phyloP scores from a whole-genome alignment of 2,888 invertebrate species.

The Malacosoma neustria region DNA sequence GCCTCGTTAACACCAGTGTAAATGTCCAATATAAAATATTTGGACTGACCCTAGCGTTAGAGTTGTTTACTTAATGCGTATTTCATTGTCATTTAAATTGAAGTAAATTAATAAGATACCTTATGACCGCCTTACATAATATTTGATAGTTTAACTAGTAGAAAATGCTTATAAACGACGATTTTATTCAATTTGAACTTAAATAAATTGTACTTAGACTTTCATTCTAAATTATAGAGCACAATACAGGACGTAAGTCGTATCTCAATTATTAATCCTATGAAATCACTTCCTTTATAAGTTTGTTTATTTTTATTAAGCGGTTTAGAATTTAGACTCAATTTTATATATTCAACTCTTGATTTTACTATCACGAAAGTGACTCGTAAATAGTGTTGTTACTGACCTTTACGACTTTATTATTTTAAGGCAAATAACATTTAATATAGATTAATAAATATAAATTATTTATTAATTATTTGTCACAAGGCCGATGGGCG shows the following conservation, averaged over 20 bases:
- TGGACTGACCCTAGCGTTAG: constrained; percentile 25
- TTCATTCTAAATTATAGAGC: background rate
- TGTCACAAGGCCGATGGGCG: no score
- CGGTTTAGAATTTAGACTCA: background rate
- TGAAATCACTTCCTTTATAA: background rate
- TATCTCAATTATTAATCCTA: background rate
- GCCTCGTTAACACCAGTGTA: constrained; percentile 69
- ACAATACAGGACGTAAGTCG: background rate
- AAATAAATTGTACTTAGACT: background rate
- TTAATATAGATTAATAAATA: no score
- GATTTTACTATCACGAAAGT: no score
- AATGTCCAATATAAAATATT: constrained; percentile 58
- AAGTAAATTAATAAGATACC: constrained; percentile 32
- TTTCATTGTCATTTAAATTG: constrained; percentile 57
- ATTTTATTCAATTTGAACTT: background rate
- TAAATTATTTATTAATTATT: no score
- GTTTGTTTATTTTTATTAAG: constrained; percentile 2
- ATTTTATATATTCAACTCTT: background rate
- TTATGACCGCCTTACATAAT: background rate
- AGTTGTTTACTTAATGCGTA: constrained; percentile 43
- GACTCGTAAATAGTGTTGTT: no score
- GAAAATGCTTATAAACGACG: background rate
- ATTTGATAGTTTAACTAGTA: background rate
- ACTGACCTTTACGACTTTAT: no score
- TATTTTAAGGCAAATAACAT: no score